A percentile compares a stretch with the other conserved stretches of the same genome.
phyloP scores from a whole-genome alignment of 2,888 invertebrate genomes.

The Nipponacmea schrenckii region DNA sequence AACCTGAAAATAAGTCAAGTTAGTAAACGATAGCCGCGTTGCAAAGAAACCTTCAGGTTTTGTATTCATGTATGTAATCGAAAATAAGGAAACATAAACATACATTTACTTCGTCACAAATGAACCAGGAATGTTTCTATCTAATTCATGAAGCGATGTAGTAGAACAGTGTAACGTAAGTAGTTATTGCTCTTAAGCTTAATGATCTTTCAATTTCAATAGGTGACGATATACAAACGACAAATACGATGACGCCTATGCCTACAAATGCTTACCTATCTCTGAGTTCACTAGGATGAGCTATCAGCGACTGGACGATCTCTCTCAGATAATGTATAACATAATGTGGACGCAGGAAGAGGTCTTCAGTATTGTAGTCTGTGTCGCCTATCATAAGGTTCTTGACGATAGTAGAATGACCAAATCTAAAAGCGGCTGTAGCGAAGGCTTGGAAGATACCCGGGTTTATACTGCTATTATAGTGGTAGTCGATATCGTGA shows the following conservation, averaged over 20 bases:
- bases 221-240: too few species aligned
- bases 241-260: too few species aligned
- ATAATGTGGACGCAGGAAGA: slow-evolving; percentile 27
- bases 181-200: too few species aligned
- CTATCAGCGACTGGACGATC: slow-evolving; percentile 23
- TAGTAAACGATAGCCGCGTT: too few species aligned
- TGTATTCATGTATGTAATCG: too few species aligned
- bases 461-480: slow-evolving; percentile 26
- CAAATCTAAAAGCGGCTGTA: slow-evolving; percentile 34
- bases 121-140: too few species aligned
- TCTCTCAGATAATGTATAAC: slow-evolving; percentile 20
- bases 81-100: too few species aligned
- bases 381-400: slow-evolving; percentile 15
- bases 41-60: too few species aligned
- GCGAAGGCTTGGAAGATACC: slow-evolving; percentile 30
- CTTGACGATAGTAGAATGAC: slow-evolving; percentile 32
- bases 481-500: slow-evolving; percentile 14
- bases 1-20: not conserved
- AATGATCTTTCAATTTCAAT: too few species aligned
- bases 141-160: too few species aligned
- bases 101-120: too few species aligned
- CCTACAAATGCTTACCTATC: slow-evolving; percentile 13
- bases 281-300: slow-evolving; percentile 17
- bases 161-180: too few species aligned
- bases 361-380: not conserved